Conservation (phyloP, 2,797 vertebrate species). For the Pipistrellus nathusii region DNA sequence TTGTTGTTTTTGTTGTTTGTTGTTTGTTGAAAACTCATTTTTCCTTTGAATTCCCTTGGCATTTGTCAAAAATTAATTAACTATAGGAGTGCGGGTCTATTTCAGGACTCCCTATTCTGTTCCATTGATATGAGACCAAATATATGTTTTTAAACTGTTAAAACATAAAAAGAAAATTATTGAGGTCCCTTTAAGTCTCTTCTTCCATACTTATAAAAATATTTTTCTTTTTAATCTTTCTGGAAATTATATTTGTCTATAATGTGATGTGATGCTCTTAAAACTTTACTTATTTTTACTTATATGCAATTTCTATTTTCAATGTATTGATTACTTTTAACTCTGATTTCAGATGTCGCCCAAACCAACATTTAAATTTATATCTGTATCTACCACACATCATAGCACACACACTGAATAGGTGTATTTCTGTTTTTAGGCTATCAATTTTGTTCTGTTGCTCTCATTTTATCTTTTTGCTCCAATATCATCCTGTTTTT, state of each 20-base stretch:
- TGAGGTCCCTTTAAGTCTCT: neutral
- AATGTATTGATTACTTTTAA: neutral
- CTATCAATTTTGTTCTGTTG: neutral
- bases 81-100: neutral
- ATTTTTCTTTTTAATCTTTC: neutral
- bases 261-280: neutral
- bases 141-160: neutral
- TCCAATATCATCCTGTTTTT: neutral
- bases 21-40: neutral
- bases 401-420: neutral
- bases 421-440: neutral
- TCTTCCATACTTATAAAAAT: neutral
- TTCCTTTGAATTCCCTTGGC: neutral
- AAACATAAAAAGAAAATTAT: neutral
- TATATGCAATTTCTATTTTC: neutral
- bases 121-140: neutral
- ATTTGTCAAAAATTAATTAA: neutral
- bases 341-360: slow-evolving; percentile 34
- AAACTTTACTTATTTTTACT: slow-evolving; percentile 46
- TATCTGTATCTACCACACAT: neutral
- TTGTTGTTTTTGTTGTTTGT: neutral
- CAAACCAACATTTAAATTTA: neutral
- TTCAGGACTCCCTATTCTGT: neutral
- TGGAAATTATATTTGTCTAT: neutral
- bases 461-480: neutral